Evolutionary conservation across 1,140 invertebrate genomes (phyloP).

Genomic region (Drosophila mauritiana): DNA sequence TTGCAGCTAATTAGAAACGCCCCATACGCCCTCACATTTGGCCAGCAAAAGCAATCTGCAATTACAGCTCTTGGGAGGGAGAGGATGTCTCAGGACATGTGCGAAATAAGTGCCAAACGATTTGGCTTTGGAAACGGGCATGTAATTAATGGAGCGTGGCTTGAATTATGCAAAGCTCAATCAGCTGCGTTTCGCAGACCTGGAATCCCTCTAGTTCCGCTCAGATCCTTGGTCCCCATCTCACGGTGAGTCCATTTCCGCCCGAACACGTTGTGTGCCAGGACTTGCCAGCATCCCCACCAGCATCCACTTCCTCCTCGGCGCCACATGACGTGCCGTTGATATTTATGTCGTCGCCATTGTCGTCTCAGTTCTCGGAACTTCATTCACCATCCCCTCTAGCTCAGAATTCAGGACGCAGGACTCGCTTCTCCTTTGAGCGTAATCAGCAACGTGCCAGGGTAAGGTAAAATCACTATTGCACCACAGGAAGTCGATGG

Average conservation of each 20-base stretch:
- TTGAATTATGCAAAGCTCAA: slow-evolving; percentile 71
- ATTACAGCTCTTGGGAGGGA: slow-evolving; percentile 47
- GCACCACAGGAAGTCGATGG: slow-evolving; percentile 72
- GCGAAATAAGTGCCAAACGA: slow-evolving; percentile 52
- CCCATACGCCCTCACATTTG: slow-evolving; percentile 18
- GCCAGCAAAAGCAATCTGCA: slow-evolving; percentile 41
- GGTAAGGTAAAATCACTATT: slow-evolving; percentile 52
- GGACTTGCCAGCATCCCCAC: slow-evolving; percentile 34
- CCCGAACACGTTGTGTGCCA: slow-evolving; percentile 66
- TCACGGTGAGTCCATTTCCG: slow-evolving; percentile 71
- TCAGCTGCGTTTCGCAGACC: slow-evolving; percentile 42
- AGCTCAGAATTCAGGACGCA: not conserved
- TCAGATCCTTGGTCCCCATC: not conserved
- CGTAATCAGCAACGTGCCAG: slow-evolving; percentile 78
- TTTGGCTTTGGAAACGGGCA: slow-evolving; percentile 18
- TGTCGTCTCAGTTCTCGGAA: slow-evolving; percentile 27
- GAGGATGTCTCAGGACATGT: not conserved
- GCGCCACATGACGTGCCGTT: slow-evolving; percentile 63
- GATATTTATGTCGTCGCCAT: slow-evolving; percentile 56
- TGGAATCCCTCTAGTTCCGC: not conserved
- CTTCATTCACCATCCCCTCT: slow-evolving; percentile 1
- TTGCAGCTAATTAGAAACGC: slow-evolving; percentile 74
- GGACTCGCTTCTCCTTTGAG: slow-evolving; percentile 30
- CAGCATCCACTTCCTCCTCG: slow-evolving; percentile 42
- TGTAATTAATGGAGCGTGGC: slow-evolving; percentile 59